A percentile compares a stretch with the other conserved stretches of the same genome.
These are phyloP conservation scores for Lichenostomus cassidix DNA, from an alignment of 2,113 vertebrate species.

Conservation along the genomic window DNA sequence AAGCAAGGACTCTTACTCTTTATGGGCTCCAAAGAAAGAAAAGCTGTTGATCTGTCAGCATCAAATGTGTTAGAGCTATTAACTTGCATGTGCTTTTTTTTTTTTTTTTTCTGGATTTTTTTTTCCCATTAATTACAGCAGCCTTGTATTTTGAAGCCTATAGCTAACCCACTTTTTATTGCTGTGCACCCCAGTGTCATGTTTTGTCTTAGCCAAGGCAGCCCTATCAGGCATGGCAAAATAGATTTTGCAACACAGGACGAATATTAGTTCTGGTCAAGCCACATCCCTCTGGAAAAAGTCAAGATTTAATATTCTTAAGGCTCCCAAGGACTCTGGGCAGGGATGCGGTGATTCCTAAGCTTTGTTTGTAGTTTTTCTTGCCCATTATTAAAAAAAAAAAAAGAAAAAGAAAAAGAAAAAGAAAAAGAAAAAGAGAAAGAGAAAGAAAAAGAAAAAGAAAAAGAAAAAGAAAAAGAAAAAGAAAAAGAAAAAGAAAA, in stretches of 20 bases:
- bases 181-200: neutral
- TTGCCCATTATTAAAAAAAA: neutral
- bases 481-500: too few relatives aligned
- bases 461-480: too few relatives aligned
- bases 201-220: neutral
- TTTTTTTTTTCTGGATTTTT: neutral
- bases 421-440: too few relatives aligned
- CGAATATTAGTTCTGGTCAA: neutral
- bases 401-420: neutral
- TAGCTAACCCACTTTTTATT: slow-evolving; percentile 10
- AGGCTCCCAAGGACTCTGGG: neutral
- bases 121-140: neutral
- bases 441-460: too few relatives aligned
- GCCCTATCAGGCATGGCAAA: slow-evolving; percentile 9
- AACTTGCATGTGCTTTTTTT: neutral
- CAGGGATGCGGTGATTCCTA: neutral
- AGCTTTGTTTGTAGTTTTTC: neutral
- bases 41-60: neutral
- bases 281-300: neutral
- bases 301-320: neutral
- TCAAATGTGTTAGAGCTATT: neutral
- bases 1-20: neutral
- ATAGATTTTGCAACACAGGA: neutral
- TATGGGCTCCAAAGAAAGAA: neutral
- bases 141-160: neutral